These are phyloP conservation scores for Plotosus lineatus DNA, from an alignment of 2,113 vertebrate species.

Conservation along the genomic window DNA sequence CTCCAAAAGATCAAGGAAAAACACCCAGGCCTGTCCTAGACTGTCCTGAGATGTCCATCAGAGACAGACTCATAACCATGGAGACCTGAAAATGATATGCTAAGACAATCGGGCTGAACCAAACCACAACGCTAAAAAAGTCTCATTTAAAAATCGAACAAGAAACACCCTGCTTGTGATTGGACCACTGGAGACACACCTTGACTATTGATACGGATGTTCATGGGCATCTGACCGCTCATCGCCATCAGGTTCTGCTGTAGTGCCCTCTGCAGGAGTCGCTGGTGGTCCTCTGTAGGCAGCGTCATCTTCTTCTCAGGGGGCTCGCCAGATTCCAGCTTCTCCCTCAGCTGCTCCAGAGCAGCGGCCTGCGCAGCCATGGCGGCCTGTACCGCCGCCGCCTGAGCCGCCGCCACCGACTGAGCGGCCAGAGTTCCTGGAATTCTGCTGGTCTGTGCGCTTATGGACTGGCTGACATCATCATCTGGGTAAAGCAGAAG, in stretches of 20 bases:
- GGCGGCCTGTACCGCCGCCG: conserved; percentile 77
- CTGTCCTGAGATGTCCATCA: too few relatives aligned
- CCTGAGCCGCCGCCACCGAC: conserved; percentile 83
- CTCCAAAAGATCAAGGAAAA: too few relatives aligned
- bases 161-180: too few relatives aligned
- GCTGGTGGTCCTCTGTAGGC: conserved; percentile 86
- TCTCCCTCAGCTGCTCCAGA: conserved; percentile 93
- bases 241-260: conserved; percentile 97
- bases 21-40: too few relatives aligned
- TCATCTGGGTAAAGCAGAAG: conserved; percentile 73
- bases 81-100: too few relatives aligned
- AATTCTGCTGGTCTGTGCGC: conserved; percentile 73
- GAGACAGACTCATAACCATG: too few relatives aligned
- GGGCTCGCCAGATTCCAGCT: conserved; percentile 89
- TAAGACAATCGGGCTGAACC: too few relatives aligned
- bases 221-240: conserved; percentile 95
- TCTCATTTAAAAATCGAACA: too few relatives aligned
- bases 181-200: conserved; percentile 66
- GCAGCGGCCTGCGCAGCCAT: conserved; percentile 85
- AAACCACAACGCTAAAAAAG: too few relatives aligned
- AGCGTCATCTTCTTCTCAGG: conserved; percentile 94
- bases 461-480: conserved; percentile 76
- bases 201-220: conserved; percentile 95
- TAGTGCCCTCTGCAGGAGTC: conserved; percentile 88
- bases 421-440: conserved; percentile 78